These are phyloP conservation scores for Harpalus rubripes DNA, from an alignment of 2,888 invertebrate genomes.

Conservation along the genomic window DNA sequence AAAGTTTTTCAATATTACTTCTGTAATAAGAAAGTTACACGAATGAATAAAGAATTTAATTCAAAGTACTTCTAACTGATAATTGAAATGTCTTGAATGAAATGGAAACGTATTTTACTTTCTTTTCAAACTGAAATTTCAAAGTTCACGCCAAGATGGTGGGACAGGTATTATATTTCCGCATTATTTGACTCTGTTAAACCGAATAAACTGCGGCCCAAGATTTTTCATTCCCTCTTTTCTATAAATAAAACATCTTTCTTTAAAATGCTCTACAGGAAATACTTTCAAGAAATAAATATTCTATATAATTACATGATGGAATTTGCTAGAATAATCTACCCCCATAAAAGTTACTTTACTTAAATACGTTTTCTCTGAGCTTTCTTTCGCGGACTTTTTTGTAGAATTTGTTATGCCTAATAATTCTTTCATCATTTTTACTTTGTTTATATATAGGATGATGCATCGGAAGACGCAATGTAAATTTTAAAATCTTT, in stretches of 20 bases:
- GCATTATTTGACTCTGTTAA: conserved; percentile 11
- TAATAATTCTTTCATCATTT: too few species aligned
- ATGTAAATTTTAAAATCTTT: too few species aligned
- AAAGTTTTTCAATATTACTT: conserved; percentile 49
- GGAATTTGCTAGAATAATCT: too few species aligned
- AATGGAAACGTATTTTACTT: conserved; percentile 42
- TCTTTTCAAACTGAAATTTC: conserved; percentile 37
- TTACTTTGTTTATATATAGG: too few species aligned
- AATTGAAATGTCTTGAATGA: conserved; percentile 46
- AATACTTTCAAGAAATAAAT: too few species aligned
- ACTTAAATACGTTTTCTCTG: too few species aligned
- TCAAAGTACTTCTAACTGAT: conserved; percentile 42
- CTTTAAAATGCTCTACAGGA: too few species aligned
- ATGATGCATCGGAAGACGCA: too few species aligned
- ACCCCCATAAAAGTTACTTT: too few species aligned
- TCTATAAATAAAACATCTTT: not conserved
- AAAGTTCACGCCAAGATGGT: conserved; percentile 19
- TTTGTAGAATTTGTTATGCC: too few species aligned
- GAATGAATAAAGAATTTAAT: conserved; percentile 44
- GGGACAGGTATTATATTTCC: conserved; percentile 23
- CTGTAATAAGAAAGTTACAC: conserved; percentile 21
- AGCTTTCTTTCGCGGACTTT: too few species aligned
- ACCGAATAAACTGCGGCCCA: not conserved
- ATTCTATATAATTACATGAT: too few species aligned
- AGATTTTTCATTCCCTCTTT: not conserved